phyloP scores from a whole-genome alignment of 2,113 vertebrate species.

The Eubucco bourcierii region DNA sequence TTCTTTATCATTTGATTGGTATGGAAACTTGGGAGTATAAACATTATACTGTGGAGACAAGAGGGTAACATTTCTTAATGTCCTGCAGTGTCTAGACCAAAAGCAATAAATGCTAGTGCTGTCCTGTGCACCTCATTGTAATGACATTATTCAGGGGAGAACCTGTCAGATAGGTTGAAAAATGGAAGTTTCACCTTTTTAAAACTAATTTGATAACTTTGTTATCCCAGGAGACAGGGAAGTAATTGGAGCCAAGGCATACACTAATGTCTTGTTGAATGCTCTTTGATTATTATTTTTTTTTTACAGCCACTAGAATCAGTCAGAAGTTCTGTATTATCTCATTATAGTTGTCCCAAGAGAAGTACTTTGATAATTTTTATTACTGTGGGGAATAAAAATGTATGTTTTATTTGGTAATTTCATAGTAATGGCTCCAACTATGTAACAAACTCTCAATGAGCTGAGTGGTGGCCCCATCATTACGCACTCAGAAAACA shows the following conservation, averaged over 20 bases:
- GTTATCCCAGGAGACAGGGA: slow-evolving; percentile 51
- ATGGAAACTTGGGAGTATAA: slow-evolving; percentile 42
- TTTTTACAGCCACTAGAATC: slow-evolving; percentile 43
- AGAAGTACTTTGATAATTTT: slow-evolving; percentile 51
- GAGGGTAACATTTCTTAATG: slow-evolving; percentile 34
- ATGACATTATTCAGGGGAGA: slow-evolving; percentile 40
- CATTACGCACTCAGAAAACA: background rate
- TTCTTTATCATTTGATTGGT: slow-evolving; percentile 32
- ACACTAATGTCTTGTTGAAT: slow-evolving; percentile 60
- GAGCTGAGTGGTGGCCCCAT: background rate
- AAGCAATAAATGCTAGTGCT: slow-evolving; percentile 26
- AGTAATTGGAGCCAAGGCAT: slow-evolving; percentile 32
- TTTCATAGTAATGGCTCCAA: slow-evolving; percentile 33
- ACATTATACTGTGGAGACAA: background rate
- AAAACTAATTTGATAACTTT: slow-evolving; percentile 70
- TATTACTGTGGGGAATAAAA: slow-evolving; percentile 51
- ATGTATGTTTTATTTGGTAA: slow-evolving; percentile 62
- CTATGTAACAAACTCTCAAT: background rate
- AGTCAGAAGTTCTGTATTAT: slow-evolving; percentile 60
- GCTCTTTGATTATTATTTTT: slow-evolving; percentile 23
- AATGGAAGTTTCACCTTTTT: slow-evolving; percentile 61
- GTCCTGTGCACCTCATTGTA: slow-evolving; percentile 40
- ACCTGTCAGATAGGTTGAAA: slow-evolving; percentile 40
- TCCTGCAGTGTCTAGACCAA: slow-evolving; percentile 53
- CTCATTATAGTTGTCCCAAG: slow-evolving; percentile 40